Evolutionary conservation across 2,113 vertebrate species (phyloP), one percentile per base, ranked within the genome.

Genomic region (Rhombomys opimus): DNA sequence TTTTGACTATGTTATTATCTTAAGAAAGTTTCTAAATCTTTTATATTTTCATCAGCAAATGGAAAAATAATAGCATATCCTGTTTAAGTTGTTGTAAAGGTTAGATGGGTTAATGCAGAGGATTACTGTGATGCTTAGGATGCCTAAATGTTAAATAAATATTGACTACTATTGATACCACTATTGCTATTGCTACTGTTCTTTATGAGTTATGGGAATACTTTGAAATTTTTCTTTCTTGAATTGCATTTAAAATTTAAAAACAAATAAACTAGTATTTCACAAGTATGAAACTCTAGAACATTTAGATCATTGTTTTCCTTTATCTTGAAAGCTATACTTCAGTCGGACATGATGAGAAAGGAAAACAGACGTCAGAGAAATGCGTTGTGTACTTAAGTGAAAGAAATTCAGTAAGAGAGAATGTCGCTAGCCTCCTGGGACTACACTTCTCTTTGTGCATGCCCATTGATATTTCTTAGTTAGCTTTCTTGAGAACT

Each of bases 401-500:
- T 93, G 52, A 90, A 96, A 96, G 68, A 96, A 85, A 93, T 76
- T 87, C n/a, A 87, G 54, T 75, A 94, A 91, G n/a, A 91, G 30
- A 50, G 1, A 82, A 11, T 81, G 68, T 89, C 91, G 54, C 23
- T 81, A 68, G 14, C 9, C 41, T 94, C 30, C 15, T 70, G 38
- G 86, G 75, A 78, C 72, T 76, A 76, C 32, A n/a, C 52, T 68
- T 89, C 70, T 5, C 50, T 78, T 52, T 92, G 20, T 90, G 82
- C 15, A n/a, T 86, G 11, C 25, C 25, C 57, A 57, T 73, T 92
- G 54, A 78, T 92, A 82, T 70, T 94, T 92, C 67, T 78, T 11
- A 80, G 5, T 90, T 89, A 95, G 22, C 65, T 38, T 86, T 22
- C 50, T 92, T 86, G 87, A 78, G 46, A 93, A 95, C 93, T 6